Conservation (phyloP, 2,888 invertebrate genomes). For the Xanthorhoe spadicearia region DNA sequence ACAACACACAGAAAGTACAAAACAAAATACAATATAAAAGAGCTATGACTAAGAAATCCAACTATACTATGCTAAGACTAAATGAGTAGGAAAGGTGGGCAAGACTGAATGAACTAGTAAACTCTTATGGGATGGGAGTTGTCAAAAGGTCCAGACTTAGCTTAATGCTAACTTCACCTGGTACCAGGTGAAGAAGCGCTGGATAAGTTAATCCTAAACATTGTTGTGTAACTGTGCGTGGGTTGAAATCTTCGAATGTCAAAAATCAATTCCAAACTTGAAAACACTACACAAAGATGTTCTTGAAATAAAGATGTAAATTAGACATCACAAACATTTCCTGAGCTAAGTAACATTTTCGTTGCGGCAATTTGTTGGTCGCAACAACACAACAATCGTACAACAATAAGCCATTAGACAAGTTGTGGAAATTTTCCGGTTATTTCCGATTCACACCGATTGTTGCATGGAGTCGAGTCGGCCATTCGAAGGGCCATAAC, state of each 20-base stretch:
- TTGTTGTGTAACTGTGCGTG: neutral
- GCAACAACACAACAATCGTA: constrained; percentile 65
- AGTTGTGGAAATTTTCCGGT: constrained; percentile 82
- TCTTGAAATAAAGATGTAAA: constrained; percentile 5
- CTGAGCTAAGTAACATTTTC: constrained; percentile 61
- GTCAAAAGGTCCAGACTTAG: too few species aligned
- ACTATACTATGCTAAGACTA: too few species aligned
- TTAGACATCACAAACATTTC: neutral
- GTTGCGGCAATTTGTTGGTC: constrained; percentile 65
- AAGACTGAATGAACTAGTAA: too few species aligned
- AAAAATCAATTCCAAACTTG: neutral
- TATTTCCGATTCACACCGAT: constrained; percentile 82
- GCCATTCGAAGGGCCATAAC: constrained; percentile 73
- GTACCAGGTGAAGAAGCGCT: too few species aligned
- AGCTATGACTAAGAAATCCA: too few species aligned
- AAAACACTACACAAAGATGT: neutral
- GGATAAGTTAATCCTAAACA: too few species aligned
- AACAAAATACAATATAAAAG: too few species aligned
- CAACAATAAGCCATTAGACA: constrained; percentile 83
- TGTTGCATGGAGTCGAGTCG: constrained; percentile 66
- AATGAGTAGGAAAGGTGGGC: too few species aligned
- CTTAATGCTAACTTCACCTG: too few species aligned
- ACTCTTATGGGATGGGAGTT: too few species aligned
- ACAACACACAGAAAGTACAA: too few species aligned
- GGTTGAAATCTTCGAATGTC: neutral